phyloP scores from a whole-genome alignment of 2,797 vertebrate genomes.

The Loriculus beryllinus region DNA sequence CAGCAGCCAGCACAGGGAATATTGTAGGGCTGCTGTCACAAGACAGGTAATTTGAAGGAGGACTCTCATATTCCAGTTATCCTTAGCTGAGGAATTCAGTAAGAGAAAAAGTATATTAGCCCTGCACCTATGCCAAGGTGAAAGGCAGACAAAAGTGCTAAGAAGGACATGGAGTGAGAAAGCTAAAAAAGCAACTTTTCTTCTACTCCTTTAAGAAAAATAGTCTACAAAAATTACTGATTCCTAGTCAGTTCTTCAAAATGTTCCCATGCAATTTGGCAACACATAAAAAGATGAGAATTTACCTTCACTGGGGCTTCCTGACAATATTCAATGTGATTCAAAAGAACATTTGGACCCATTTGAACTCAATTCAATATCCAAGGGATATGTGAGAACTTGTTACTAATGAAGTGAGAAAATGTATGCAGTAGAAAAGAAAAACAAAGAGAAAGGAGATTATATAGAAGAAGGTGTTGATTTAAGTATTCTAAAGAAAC shows the following conservation, averaged over 20 bases:
- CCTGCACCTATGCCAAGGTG: background rate
- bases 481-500: background rate
- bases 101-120: background rate
- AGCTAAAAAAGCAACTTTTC: background rate
- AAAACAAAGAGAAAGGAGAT: background rate
- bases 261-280: background rate
- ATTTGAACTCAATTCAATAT: conserved; percentile 11
- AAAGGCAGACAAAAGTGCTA: background rate
- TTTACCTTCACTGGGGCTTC: background rate
- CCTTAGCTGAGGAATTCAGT: background rate
- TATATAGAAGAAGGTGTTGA: background rate
- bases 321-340: background rate
- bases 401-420: background rate
- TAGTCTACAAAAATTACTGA: background rate
- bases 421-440: background rate
- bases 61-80: background rate
- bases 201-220: background rate
- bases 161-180: background rate
- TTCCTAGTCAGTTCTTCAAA: background rate
- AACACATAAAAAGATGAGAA: background rate
- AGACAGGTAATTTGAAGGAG: background rate
- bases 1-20: background rate
- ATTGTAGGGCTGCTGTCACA: background rate
- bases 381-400: background rate
- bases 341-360: background rate